Evolutionary conservation across 2,888 invertebrate species (phyloP).

Genomic region (Tolmerus cingulatus): DNA sequence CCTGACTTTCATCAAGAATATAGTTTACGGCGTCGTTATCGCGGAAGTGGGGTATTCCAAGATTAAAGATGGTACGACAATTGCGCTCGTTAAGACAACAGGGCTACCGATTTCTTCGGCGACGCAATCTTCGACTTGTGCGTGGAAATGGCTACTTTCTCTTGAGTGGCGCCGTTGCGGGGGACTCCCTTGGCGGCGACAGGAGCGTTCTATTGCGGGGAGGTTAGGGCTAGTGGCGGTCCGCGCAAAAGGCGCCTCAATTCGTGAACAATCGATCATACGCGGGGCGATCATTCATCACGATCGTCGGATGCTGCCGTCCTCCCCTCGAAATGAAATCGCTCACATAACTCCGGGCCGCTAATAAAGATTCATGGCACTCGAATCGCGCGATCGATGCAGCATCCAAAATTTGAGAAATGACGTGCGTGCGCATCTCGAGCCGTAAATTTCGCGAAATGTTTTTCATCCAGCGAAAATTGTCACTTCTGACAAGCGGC

Average conservation of each 20-base stretch:
- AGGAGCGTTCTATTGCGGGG: neutral
- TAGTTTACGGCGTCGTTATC: neutral
- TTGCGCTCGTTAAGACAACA: neutral
- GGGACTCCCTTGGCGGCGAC: neutral
- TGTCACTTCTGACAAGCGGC: neutral
- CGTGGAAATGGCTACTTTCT: neutral
- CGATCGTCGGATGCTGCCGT: neutral
- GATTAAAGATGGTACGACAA: neutral
- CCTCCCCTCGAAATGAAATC: neutral
- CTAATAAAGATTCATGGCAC: neutral
- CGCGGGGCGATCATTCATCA: neutral
- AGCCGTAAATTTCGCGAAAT: neutral
- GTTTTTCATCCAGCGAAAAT: neutral
- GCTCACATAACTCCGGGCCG: neutral
- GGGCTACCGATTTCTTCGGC: neutral
- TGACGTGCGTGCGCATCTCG: constrained; percentile 13
- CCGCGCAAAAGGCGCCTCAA: neutral
- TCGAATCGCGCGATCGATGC: neutral
- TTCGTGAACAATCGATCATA: constrained; percentile 5
- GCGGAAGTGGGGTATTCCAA: neutral
- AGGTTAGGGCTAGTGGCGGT: neutral
- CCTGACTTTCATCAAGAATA: neutral
- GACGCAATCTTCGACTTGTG: neutral
- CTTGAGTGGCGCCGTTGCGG: neutral
- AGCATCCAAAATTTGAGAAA: neutral